Conservation (phyloP, 1,140 invertebrate species). For the Tetranychus urticae region DNA sequence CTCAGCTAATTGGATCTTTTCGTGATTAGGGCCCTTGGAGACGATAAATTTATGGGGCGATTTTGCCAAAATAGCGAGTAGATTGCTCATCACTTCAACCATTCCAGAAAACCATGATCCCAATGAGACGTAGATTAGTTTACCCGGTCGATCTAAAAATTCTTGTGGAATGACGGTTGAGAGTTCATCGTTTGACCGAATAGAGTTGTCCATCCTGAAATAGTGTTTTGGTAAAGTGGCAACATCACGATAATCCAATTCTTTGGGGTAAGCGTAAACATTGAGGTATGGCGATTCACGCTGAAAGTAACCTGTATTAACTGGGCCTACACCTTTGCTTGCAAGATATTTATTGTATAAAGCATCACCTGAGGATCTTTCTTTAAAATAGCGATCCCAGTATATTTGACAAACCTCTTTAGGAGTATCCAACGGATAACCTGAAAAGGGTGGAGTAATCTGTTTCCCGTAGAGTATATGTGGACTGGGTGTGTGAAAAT, state of each 20-base stretch:
- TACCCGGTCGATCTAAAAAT: not conserved
- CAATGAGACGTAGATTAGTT: slow-evolving; percentile 8
- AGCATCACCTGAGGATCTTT: not conserved
- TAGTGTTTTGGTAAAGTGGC: not conserved
- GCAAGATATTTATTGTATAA: not conserved
- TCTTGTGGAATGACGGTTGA: not conserved
- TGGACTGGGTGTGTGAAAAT: not conserved
- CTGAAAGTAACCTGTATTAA: not conserved
- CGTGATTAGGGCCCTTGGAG: not conserved
- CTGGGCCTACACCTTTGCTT: not conserved
- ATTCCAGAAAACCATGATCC: slow-evolving; percentile 12
- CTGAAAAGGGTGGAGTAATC: not conserved
- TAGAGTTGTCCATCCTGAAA: not conserved
- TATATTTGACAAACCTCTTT: not conserved
- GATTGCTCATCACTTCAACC: slow-evolving; percentile 2
- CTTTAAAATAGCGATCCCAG: not conserved
- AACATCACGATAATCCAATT: slow-evolving; percentile 3
- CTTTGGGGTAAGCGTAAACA: slow-evolving; percentile 2
- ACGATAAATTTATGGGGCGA: not conserved
- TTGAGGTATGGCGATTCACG: not conserved
- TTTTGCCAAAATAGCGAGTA: not conserved
- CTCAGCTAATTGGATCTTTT: not conserved
- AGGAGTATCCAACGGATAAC: not conserved
- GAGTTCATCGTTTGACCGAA: not conserved
- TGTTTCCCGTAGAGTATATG: not conserved